Conservation (phyloP, 2,113 vertebrate genomes). For the Dromiciops gliroides region DNA sequence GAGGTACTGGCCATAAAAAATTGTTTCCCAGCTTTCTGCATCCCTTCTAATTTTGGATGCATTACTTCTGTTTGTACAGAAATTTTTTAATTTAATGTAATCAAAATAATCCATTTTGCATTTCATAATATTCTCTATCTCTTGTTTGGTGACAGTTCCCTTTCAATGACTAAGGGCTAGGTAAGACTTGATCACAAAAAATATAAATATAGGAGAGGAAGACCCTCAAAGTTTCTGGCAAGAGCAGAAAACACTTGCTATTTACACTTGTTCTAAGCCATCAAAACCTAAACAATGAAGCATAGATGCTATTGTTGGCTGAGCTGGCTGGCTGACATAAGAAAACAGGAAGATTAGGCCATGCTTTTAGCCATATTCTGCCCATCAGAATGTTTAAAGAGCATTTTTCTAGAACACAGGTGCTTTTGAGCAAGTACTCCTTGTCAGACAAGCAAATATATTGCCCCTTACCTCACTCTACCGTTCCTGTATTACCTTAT, state of each 20-base stretch:
- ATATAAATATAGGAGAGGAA: neutral
- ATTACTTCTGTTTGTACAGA: too few relatives aligned
- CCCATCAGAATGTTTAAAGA: neutral
- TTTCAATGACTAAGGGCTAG: neutral
- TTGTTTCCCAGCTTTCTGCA: too few relatives aligned
- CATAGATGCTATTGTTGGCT: neutral
- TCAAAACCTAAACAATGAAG: neutral
- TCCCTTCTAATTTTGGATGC: too few relatives aligned
- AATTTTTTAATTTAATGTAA: too few relatives aligned
- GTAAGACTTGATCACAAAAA: neutral
- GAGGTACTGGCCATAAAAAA: too few relatives aligned
- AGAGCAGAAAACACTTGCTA: neutral
- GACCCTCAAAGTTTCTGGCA: neutral
- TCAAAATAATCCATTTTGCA: too few relatives aligned
- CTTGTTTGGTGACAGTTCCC: too few relatives aligned
- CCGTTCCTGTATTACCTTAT: conserved; percentile 55
- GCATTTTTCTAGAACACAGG: rapidly evolving
- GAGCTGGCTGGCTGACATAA: neutral
- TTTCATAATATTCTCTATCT: too few relatives aligned
- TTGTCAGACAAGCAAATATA: neutral
- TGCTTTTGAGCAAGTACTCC: neutral
- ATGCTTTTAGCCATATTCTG: neutral
- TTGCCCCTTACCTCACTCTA: rapidly evolving
- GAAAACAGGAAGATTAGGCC: neutral
- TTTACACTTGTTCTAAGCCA: neutral